Base-by-base conservation (phyloP, 2,797 vertebrate species). In the Sebastes melanostomus region DNA sequence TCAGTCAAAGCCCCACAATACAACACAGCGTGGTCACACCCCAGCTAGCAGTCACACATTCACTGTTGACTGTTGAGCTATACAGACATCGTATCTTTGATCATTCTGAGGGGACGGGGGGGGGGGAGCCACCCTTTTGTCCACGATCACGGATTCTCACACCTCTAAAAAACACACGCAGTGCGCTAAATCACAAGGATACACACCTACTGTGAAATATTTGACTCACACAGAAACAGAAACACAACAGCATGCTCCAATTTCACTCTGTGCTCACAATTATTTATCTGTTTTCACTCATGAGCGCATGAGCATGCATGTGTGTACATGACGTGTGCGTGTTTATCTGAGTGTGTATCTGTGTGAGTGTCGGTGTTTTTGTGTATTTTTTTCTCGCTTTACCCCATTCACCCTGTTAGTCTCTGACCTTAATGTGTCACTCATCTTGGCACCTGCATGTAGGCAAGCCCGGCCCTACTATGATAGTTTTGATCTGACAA, bases 401-500 rank as follows among this genome's bases (percentile, higher is more conserved):
- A 56, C 42, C 42, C 73, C 58, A 55, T 65, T 82, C 85, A 66
- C n/a, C 72, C 56, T 72, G 74, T 90, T 85, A 73, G 78, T 83
- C 81, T 81, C 84, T 88, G 92, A 93, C 92, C 93, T 86, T 91
- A 92, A 93, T 93, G 87, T 90, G 91, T 93, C 91, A 91, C 65
- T 93, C 93, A 93, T 89, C 66, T 65, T 79, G 76, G 84, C 89
- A 93, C 89, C 91, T 92, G 89, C 82, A 86, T 92, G 89, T 91
- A 86, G 85, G 87, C 87, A 84, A 87, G 58, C 62, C 46, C 81
- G 87, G 87, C 87, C 90, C 89, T 79, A 83, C 85, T 77, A 92
- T 87, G 89, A 89, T 89, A 86, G 84, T 91, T 93, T 83, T 92
- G 93, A 93, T 94, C 85, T 93, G 91, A 95, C 92, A 92, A 84